Evolutionary conservation across 2,797 vertebrate species (phyloP), one percentile per base, ranked within the genome.

Genomic region (Sarcoramphus papa): DNA sequence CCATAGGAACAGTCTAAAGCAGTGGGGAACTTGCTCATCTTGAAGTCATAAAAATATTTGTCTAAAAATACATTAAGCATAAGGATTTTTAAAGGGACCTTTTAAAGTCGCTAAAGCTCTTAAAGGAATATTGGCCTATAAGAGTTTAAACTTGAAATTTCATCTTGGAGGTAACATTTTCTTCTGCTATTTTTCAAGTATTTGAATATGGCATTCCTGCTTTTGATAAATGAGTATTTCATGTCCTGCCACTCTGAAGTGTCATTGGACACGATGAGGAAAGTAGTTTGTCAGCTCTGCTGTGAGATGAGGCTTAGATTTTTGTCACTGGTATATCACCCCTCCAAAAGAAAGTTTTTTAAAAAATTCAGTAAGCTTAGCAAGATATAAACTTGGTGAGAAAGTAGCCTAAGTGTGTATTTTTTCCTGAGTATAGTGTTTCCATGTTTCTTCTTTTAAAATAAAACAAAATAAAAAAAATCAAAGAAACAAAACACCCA

Each of bases 1-100:
- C 97, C 97, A 97, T 97, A 93, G 95, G 70, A 95, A 92, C 93
- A 65, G 83, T 88, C 73, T 43, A 78, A 43, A 56, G 27, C 51
- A 80, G 31, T 81, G 73, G 65, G 57, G 56, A 93, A 59, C 54
- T 92, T 53, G 82, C 82, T 94, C 56, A 24, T 96, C 76, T 81
- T 80, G 84, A 92, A 95, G 69, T 78, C 88, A 81, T 85, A 95
- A 95, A 96, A 93, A 96, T 93, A 93, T 93, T 96, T 96, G 91
- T 97, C 95, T 93, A 95, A 97, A 95, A 96, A 96, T 96, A 96
- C 78, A 75, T 88, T 77, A 90, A 70, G 82, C 62, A 51, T 77
- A 91, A 95, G 75, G 65, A 65, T 91, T 93, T 95, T 95, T 91
- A 90, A 94, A 95, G 85, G 43, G 68, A 88, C 79, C 33, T 91